Evolutionary conservation across 1,140 invertebrate genomes (phyloP), one percentile per base, ranked within the genome.

Genomic region (Plectrocnemia conspersa): DNA sequence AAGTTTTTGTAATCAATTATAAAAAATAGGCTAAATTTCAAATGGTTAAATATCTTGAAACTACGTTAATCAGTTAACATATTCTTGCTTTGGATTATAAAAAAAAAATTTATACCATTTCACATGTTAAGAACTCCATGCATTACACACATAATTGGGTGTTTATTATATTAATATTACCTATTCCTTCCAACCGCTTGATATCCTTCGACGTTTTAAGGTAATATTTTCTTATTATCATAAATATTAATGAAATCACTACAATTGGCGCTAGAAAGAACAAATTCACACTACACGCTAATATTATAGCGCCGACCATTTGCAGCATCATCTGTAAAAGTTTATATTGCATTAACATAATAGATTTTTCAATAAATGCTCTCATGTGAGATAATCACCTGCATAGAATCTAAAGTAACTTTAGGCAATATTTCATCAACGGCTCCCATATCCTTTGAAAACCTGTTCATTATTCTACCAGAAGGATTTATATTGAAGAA

Each of bases 351-450:
- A 18, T 15, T 48, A 48, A 36, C 21, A 21, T 21, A 49, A 24
- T 36, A 15, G 13, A 27, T 29, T 32, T 29, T 54, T 5, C 9
- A 46, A 53, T 24, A 50, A 29, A 11, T 49, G 19, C 24, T 45
- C 24, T 27, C 9, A 25, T 45, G 16, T 29, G 19, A 13, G 41
- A 33, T 13, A 32, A 54, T 68, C 67, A 77, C 77, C 64, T 80
- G 77, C 1, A 85, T 67, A 29, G 85, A 80, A 65, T 91, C 88
- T 45, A 89, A 75, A 45, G 86, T 77, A 1, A 80, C 74, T 55
- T 74, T 73, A 56, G 91, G 91, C 15, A 96, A 69, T 2, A 83
- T 64, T 70, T 95, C 91, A 68, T 93, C 91, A 27, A 92, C 79
- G 2, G 82, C 77, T 0, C 88, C 87, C 66, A 88, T 80, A 58